Conservation (phyloP, 2,797 vertebrate genomes). For the Pangasius larnaudii region DNA sequence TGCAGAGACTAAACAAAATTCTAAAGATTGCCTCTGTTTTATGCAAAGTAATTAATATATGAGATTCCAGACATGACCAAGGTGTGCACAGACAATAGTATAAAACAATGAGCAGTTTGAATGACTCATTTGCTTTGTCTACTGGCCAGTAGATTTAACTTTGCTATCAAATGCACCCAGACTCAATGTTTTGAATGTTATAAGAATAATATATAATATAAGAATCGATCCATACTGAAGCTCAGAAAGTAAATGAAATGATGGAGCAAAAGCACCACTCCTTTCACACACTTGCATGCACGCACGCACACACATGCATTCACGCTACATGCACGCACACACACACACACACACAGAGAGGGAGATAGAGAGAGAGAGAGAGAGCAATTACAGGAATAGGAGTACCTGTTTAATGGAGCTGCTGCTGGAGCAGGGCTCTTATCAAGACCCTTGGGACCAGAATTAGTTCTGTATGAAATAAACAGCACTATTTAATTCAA, state of each 20-base stretch:
- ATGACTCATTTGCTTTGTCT: conserved; percentile 2
- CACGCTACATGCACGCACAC: neutral
- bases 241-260: neutral
- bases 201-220: no score
- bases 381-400: neutral
- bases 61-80: neutral
- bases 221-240: neutral
- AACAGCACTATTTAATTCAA: conserved; percentile 22
- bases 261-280: neutral
- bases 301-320: neutral
- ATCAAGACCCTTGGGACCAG: conserved; percentile 54
- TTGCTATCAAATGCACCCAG: neutral
- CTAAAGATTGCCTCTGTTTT: neutral
- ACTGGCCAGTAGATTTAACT: neutral
- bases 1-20: neutral
- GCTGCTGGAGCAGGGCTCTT: conserved; percentile 36
- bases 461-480: conserved; percentile 66
- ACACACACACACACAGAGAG: neutral
- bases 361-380: neutral
- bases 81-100: neutral
- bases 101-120: neutral
- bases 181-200: neutral
- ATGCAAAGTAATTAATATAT: neutral
- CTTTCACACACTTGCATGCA: neutral
- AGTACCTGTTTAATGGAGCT: conserved; percentile 62